Evolutionary conservation across 2,888 invertebrate genomes (phyloP), one percentile per base, ranked within the genome.

Genomic region (Neuroscelio doddi): DNA sequence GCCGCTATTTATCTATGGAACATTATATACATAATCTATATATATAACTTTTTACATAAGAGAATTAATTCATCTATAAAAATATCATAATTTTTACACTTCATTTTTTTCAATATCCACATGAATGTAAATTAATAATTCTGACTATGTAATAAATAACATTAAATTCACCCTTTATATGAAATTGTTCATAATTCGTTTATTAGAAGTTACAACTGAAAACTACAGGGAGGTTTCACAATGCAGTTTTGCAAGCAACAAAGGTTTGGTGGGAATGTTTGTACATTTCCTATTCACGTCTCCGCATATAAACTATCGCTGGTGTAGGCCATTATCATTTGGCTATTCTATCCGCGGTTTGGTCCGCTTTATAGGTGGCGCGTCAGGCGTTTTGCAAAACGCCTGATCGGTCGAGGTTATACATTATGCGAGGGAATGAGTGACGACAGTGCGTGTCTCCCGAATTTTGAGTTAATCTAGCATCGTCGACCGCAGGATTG

Each of bases 391-490:
- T 63, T 51, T 21, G 42, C 57, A 58, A 44, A 53, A 53, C 41
- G 53, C 5, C 21, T 12, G 44, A 62, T 52, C 44, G 30, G 32
- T 26, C 46, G 26, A 44, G 17, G 34, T 38, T 55, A 27, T 36
- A 39, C 41, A 57, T 61, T 45, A 61, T 34, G 41, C 47, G 21
- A 57, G 44, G 44, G 52, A 68, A 53, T 55, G 30, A 61, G 30
- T 36, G 55, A 50, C 39, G 52, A 39, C 42, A 42, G 49, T 49
- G 27, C 34, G 50, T 46, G 46, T 61, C 58, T 53, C 44, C 53
- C 39, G 56, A 66, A 71, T 70, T 73, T 70, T 68, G 64, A 70
- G 73, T 80, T 78, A 79, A 78, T 80, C 76, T 74, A 74, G 68
- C 70, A 67, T 70, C 66, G 59, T 58, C 47, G 63, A 70, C 73